Evolutionary conservation across 1,140 invertebrate species (phyloP).

Genomic region (Drosophila novamexicana): DNA sequence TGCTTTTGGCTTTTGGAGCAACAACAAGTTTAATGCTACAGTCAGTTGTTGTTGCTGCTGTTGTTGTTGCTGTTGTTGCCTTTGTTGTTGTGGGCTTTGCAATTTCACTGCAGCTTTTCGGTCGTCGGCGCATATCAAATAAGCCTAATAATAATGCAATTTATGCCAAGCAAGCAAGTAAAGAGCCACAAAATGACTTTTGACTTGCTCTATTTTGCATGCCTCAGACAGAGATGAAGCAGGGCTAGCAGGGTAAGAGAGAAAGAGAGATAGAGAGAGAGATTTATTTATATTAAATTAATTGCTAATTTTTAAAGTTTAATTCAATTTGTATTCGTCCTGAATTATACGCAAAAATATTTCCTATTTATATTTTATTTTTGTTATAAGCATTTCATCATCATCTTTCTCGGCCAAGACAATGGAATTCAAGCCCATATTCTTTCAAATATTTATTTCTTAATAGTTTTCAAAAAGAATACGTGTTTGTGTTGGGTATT

Average conservation of each 20-base stretch:
- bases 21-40: constrained; percentile 65
- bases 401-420: too few relatives aligned
- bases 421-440: too few relatives aligned
- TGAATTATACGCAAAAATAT: too few relatives aligned
- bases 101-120: constrained; percentile 74
- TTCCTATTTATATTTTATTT: too few relatives aligned
- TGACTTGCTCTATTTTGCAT: constrained; percentile 56
- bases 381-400: too few relatives aligned
- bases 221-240: neutral
- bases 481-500: too few relatives aligned
- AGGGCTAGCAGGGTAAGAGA: neutral
- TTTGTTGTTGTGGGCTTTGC: constrained; percentile 52
- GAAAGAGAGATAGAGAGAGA: neutral
- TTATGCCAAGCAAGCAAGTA: constrained; percentile 66
- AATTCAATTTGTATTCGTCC: neutral
- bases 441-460: too few relatives aligned
- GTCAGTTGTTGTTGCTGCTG: constrained; percentile 41
- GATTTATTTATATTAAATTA: constrained; percentile 5
- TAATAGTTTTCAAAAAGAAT: too few relatives aligned
- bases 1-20: constrained; percentile 69
- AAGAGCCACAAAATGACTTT: constrained; percentile 58
- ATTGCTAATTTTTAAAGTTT: neutral
- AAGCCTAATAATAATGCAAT: constrained; percentile 82
- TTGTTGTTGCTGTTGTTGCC: constrained; percentile 18
- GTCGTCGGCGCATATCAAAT: constrained; percentile 78